Evolutionary conservation across 2,797 vertebrate genomes (phyloP).

Genomic region (Echiichthys vipera): DNA sequence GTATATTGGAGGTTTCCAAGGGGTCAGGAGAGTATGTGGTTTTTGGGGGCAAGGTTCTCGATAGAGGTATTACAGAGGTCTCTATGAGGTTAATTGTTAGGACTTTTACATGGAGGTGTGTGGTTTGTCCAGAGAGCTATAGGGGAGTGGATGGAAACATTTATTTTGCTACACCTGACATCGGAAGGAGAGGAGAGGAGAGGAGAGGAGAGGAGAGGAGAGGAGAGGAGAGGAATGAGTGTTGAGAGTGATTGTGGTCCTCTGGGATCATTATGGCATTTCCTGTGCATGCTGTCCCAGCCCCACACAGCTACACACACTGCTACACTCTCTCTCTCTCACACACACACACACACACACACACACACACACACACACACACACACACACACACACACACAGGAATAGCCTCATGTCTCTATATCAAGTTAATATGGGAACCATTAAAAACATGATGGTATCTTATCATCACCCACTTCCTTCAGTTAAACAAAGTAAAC

Average conservation of each 20-base stretch:
- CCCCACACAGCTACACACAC: constrained; percentile 37
- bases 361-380: constrained; percentile 52
- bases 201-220: constrained; percentile 1
- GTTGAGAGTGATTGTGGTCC: constrained; percentile 53
- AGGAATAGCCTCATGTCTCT: constrained; percentile 18
- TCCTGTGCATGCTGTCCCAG: constrained; percentile 78
- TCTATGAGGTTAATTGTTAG: constrained; percentile 54
- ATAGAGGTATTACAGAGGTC: constrained; percentile 33
- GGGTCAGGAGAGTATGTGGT: constrained; percentile 57
- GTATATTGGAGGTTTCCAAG: constrained; percentile 55
- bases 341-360: constrained; percentile 23
- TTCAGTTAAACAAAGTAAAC: constrained; percentile 52
- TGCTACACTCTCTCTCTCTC: constrained; percentile 12
- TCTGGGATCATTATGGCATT: constrained; percentile 82
- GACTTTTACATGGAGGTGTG: constrained; percentile 10
- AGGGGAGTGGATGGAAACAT: background rate
- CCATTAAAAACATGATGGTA: constrained; percentile 54
- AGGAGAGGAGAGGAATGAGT: constrained; percentile 25
- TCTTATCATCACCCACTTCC: constrained; percentile 70
- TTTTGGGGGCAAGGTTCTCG: constrained; percentile 45
- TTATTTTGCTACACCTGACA: constrained; percentile 14
- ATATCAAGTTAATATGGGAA: constrained; percentile 47
- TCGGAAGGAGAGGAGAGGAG: background rate
- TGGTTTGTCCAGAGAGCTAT: constrained; percentile 7
- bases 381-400: constrained; percentile 28